These are phyloP conservation scores for Nyctalus aviator DNA, from an alignment of 2,797 vertebrate genomes.

Conservation along the genomic window DNA sequence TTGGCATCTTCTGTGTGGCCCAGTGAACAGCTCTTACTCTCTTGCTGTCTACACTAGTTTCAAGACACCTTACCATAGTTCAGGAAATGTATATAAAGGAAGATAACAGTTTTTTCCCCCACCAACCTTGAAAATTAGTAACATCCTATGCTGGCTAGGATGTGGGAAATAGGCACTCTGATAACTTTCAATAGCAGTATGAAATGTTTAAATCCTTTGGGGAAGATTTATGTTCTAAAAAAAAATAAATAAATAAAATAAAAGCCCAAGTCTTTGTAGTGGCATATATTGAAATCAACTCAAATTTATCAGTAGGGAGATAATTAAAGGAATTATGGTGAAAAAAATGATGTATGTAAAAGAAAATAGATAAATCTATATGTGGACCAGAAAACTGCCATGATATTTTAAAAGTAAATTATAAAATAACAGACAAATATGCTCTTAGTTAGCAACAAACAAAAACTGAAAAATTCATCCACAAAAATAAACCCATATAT, in stretches of 20 bases:
- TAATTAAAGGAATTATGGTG: background rate
- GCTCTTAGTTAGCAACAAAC: background rate
- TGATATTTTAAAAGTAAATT: conserved; percentile 44
- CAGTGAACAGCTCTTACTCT: background rate
- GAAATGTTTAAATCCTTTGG: background rate
- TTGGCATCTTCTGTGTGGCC: background rate
- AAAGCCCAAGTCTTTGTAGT: background rate
- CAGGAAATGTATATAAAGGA: background rate
- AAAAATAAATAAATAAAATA: background rate
- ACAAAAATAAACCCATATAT: background rate
- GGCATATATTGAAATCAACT: background rate
- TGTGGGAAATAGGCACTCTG: background rate
- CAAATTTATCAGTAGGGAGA: background rate
- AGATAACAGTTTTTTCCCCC: background rate
- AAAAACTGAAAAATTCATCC: background rate
- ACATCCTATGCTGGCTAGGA: background rate
- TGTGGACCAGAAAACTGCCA: background rate
- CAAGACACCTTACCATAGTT: background rate
- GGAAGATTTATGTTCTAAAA: background rate
- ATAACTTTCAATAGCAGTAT: background rate
- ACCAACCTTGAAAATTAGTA: conserved; percentile 7
- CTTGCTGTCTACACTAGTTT: background rate
- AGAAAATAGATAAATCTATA: background rate
- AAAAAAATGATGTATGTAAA: background rate
- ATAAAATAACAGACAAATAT: background rate